These are phyloP conservation scores for Labroides dimidiatus DNA, from an alignment of 2,797 vertebrate species.

Conservation along the genomic window DNA sequence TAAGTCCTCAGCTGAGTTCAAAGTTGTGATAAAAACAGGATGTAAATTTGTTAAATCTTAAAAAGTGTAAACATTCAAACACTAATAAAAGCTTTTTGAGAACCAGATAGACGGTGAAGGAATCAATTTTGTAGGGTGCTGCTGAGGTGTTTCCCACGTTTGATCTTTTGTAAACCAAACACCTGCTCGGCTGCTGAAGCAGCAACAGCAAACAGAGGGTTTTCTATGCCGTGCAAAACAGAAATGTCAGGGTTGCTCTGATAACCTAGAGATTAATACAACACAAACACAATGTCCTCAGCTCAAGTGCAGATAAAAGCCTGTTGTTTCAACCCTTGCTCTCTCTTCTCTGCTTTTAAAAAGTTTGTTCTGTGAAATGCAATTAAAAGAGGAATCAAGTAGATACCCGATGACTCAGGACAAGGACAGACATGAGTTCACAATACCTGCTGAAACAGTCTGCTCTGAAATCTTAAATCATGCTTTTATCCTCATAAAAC, in stretches of 20 bases:
- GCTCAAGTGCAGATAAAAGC: background rate
- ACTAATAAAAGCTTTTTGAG: too few species aligned
- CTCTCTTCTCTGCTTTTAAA: background rate
- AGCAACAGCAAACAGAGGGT: background rate
- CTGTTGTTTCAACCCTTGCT: background rate
- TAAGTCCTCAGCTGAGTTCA: background rate
- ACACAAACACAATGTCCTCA: conserved; percentile 4
- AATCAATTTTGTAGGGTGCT: too few species aligned
- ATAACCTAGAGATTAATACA: background rate
- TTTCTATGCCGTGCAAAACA: background rate
- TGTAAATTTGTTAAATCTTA: background rate
- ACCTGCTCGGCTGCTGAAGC: background rate
- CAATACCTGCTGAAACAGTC: background rate
- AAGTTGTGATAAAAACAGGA: background rate
- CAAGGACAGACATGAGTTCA: too few species aligned
- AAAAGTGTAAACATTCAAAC: too few species aligned
- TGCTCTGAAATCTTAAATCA: background rate
- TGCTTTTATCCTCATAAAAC: background rate
- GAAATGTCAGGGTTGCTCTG: background rate
- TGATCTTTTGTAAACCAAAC: background rate
- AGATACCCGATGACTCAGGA: too few species aligned
- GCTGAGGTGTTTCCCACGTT: background rate
- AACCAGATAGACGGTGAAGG: too few species aligned
- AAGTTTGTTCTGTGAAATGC: background rate
- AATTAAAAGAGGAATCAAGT: background rate